These are phyloP conservation scores for Threskiornis aethiopicus DNA, from an alignment of 2,797 vertebrate species.

Conservation along the genomic window DNA sequence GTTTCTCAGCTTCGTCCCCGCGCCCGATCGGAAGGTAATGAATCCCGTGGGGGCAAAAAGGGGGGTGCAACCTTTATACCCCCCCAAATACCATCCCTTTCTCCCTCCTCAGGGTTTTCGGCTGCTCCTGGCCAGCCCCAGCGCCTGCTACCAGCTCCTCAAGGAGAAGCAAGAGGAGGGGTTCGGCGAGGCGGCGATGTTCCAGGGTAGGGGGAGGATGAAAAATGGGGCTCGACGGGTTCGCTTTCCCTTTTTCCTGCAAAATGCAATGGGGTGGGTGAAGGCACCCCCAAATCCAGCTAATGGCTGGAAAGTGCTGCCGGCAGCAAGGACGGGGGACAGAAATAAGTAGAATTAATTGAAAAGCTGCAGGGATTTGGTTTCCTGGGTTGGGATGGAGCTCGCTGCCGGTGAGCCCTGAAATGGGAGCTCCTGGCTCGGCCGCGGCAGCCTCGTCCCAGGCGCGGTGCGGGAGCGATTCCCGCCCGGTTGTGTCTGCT, in stretches of 20 bases:
- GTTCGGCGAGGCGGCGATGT: conserved; percentile 78
- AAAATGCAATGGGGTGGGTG: neutral
- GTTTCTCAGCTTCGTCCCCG: conserved; percentile 91
- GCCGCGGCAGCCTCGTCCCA: rapidly evolving
- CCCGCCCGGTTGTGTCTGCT: neutral
- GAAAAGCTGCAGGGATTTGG: rapidly evolving
- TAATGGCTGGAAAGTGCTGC: neutral
- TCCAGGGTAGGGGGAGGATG: conserved; percentile 76
- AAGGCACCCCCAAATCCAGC: neutral
- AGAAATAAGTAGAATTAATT: neutral
- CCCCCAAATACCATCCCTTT: rapidly evolving
- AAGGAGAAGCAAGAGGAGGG: conserved; percentile 79
- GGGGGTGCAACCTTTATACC: neutral
- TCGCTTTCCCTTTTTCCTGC: neutral
- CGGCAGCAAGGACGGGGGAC: neutral
- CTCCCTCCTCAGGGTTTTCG: conserved; percentile 80
- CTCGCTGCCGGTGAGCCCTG: neutral
- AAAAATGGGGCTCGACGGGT: rapidly evolving
- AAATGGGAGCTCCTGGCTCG: neutral
- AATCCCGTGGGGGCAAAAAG: rapidly evolving
- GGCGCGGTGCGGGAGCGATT: rapidly evolving
- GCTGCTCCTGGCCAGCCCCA: conserved; percentile 90
- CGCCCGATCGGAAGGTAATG: conserved; percentile 77
- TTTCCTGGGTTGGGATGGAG: neutral
- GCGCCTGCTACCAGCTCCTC: conserved; percentile 83